Percentiles rank a stretch among this genome's conserved stretches.
These are phyloP conservation scores for Spatula clypeata DNA, from an alignment of 2,797 vertebrate genomes.

Conservation along the genomic window DNA sequence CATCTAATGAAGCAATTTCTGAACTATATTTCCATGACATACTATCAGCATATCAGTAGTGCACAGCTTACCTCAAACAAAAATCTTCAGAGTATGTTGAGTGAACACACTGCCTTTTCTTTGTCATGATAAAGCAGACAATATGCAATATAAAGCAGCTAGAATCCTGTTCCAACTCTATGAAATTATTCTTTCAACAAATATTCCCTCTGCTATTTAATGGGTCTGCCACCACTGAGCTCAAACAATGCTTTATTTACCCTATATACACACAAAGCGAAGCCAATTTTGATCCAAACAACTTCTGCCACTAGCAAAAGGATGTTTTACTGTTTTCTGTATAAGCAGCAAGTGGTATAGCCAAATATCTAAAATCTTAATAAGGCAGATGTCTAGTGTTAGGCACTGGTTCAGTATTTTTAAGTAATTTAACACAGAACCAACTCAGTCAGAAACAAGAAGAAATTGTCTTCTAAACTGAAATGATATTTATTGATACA, in stretches of 20 bases:
- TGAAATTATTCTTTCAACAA: constrained; percentile 1
- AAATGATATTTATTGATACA: constrained; percentile 31
- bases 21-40: neutral
- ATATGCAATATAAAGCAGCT: neutral
- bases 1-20: neutral
- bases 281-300: neutral
- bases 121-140: neutral
- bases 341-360: neutral
- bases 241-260: neutral
- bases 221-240: neutral
- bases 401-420: constrained; percentile 5
- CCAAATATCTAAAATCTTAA: constrained; percentile 28
- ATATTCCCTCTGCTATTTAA: neutral
- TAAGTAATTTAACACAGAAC: neutral
- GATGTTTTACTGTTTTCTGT: neutral
- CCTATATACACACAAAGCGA: neutral
- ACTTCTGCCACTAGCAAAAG: neutral
- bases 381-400: neutral
- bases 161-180: neutral
- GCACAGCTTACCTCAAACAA: neutral
- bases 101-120: neutral
- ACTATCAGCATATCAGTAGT: neutral
- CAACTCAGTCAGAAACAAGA: constrained; percentile 15
- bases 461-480: constrained; percentile 37
- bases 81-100: neutral